Percentiles rank a stretch among this genome's conserved stretches.
These are phyloP conservation scores for Neuroterus valhalla DNA, from an alignment of 1,140 invertebrate species.

Conservation along the genomic window DNA sequence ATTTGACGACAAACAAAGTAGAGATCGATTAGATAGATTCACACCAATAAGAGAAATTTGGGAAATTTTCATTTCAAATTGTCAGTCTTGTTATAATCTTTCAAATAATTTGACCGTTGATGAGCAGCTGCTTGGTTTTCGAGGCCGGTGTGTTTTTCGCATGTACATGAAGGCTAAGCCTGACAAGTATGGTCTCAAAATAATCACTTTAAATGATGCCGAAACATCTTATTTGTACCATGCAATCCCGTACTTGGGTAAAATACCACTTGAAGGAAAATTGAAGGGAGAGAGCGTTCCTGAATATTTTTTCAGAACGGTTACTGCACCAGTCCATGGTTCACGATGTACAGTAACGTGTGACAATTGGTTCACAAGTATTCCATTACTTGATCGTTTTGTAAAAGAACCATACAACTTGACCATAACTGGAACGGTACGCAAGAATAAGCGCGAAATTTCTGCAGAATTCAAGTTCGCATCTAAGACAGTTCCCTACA, in stretches of 20 bases:
- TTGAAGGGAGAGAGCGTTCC: background rate
- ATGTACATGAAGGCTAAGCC: slow-evolving; percentile 73
- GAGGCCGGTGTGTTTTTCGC: slow-evolving; percentile 64
- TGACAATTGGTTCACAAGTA: slow-evolving; percentile 63
- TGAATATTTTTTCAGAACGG: slow-evolving; percentile 34
- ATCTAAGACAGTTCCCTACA: background rate
- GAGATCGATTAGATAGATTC: slow-evolving; percentile 42
- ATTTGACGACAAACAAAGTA: slow-evolving; percentile 39
- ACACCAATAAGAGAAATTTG: slow-evolving; percentile 49
- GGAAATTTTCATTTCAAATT: slow-evolving; percentile 44
- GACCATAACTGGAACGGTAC: slow-evolving; percentile 56
- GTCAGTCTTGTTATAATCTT: slow-evolving; percentile 24
- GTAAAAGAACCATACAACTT: slow-evolving; percentile 45
- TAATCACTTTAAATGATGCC: slow-evolving; percentile 62
- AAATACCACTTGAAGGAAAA: slow-evolving; percentile 43
- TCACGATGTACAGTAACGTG: slow-evolving; percentile 50
- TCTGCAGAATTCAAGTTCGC: slow-evolving; percentile 37
- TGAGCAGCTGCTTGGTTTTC: slow-evolving; percentile 67
- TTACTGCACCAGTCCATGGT: slow-evolving; percentile 44
- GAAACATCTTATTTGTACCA: slow-evolving; percentile 61
- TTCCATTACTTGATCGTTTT: slow-evolving; percentile 51
- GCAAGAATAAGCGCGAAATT: slow-evolving; percentile 59
- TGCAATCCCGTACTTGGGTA: slow-evolving; percentile 62
- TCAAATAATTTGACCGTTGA: slow-evolving; percentile 51
- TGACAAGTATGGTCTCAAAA: slow-evolving; percentile 72